phyloP scores from a whole-genome alignment of 2,113 vertebrate species.

The Vulpes vulpes region DNA sequence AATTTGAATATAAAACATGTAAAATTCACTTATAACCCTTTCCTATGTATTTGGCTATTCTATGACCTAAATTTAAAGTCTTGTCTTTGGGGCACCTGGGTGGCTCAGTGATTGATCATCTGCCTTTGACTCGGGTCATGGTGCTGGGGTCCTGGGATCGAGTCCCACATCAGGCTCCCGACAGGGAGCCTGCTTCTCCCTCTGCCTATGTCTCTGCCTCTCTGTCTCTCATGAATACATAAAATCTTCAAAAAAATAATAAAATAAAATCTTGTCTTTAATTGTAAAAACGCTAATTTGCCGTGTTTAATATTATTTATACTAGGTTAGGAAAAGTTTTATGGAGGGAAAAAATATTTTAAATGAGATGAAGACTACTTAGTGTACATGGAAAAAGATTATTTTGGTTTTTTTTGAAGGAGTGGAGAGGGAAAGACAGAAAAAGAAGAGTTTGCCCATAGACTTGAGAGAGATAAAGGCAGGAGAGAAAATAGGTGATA shows the following conservation, averaged over 20 bases:
- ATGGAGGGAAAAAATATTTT: conserved; percentile 29
- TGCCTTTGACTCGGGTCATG: no score
- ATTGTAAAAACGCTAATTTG: background rate
- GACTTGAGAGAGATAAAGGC: conserved; percentile 1
- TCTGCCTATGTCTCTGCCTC: no score
- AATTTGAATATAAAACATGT: conserved; percentile 13
- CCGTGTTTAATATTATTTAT: conserved; percentile 6
- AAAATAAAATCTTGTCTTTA: background rate
- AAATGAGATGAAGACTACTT: background rate
- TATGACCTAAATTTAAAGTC: conserved; percentile 34
- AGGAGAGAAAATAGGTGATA: background rate
- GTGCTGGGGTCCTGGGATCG: no score
- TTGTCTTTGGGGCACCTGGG: background rate
- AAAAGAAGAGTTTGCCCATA: background rate
- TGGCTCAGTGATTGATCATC: no score
- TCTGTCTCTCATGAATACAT: no score
- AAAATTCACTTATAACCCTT: conserved; percentile 28
- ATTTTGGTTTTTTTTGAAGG: conserved; percentile 52
- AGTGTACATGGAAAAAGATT: background rate
- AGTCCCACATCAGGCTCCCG: no score
- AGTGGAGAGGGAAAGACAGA: background rate
- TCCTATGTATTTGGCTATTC: conserved; percentile 37
- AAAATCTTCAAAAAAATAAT: no score
- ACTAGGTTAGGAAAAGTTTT: conserved; percentile 37
- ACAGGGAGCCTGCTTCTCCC: no score